Evolutionary conservation across 2,888 invertebrate genomes (phyloP).

Genomic region (Crematogaster levior): DNA sequence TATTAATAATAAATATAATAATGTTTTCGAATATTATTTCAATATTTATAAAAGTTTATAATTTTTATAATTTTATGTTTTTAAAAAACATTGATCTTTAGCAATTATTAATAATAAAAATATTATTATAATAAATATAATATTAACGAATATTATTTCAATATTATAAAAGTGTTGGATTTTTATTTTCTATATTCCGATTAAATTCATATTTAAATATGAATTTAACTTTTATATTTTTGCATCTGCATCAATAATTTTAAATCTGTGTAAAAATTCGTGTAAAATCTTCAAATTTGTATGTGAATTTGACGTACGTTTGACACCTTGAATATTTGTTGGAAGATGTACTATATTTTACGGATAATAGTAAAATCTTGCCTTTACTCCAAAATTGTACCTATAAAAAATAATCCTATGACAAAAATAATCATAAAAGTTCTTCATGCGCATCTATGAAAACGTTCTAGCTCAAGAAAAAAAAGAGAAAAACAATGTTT

Average conservation of each 20-base stretch:
- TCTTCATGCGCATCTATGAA: not conserved
- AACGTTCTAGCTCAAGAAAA: not conserved
- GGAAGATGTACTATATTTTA: not conserved
- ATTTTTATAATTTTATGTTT: too few relatives aligned
- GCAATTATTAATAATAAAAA: not conserved
- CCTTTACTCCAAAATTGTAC: not conserved
- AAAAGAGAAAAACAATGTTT: not conserved
- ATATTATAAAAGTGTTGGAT: not conserved
- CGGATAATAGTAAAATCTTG: not conserved
- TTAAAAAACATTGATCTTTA: too few relatives aligned
- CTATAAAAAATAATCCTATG: slow-evolving; percentile 3
- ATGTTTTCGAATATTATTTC: too few relatives aligned
- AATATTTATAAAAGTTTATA: too few relatives aligned
- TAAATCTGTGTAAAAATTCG: not conserved
- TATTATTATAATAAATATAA: too few relatives aligned
- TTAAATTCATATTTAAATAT: slow-evolving; percentile 18
- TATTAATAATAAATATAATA: too few relatives aligned
- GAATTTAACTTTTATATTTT: not conserved
- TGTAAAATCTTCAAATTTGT: not conserved
- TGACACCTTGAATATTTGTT: slow-evolving; percentile 4
- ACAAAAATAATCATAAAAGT: slow-evolving; percentile 24
- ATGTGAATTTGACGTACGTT: not conserved
- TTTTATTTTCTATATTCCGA: not conserved
- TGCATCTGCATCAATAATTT: not conserved
- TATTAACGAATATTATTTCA: not conserved